Evolutionary conservation across 2,888 invertebrate genomes (phyloP).

Genomic region (Eumerus sabulonum): DNA sequence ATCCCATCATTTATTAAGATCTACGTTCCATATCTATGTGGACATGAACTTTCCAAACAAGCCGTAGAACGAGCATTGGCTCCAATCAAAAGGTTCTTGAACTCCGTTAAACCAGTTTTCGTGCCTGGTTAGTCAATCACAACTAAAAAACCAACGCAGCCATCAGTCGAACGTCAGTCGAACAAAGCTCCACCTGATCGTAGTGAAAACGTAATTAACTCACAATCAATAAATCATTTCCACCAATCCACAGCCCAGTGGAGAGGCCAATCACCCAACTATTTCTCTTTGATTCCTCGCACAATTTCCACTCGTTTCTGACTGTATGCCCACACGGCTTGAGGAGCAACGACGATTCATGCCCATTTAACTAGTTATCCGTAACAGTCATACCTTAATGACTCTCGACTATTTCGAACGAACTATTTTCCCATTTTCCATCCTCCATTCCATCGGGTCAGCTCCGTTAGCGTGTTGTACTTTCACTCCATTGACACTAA

Average conservation of each 20-base stretch:
- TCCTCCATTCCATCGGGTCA: neutral
- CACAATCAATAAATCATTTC: constrained; percentile 57
- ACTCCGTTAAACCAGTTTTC: constrained; percentile 47
- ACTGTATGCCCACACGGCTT: no score
- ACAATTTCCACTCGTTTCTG: no score
- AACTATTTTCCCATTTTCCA: constrained; percentile 4
- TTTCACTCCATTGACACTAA: constrained; percentile 51
- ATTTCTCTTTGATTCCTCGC: neutral
- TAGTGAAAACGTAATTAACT: constrained; percentile 60
- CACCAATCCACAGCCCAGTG: constrained; percentile 24
- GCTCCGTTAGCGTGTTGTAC: constrained; percentile 19
- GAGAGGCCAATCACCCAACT: constrained; percentile 48
- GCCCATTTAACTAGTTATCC: constrained; percentile 32
- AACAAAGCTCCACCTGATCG: constrained; percentile 47
- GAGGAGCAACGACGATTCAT: constrained; percentile 11
- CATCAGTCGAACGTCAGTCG: constrained; percentile 12
- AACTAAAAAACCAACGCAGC: neutral
- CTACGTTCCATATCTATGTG: constrained; percentile 18
- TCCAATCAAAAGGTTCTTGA: constrained; percentile 31
- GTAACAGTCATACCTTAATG: constrained; percentile 49
- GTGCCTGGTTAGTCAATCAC: constrained; percentile 35
- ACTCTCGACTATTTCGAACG: constrained; percentile 6
- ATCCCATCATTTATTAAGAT: no score
- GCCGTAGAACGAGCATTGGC: constrained; percentile 6
- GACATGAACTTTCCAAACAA: constrained; percentile 11